Base-by-base conservation (phyloP, 2,888 invertebrate genomes). In the Gerris lacustris region DNA sequence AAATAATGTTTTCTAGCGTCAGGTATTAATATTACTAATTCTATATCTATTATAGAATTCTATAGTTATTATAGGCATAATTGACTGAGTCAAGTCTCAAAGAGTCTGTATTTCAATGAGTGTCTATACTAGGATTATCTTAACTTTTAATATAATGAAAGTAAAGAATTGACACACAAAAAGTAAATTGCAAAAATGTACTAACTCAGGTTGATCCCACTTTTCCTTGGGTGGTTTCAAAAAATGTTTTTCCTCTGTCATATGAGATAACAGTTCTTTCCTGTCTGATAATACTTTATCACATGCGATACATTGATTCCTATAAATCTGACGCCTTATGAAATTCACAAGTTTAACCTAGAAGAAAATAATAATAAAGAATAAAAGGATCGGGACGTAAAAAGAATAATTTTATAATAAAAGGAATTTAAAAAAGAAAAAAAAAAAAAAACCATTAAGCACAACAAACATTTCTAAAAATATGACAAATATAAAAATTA, bases 331-430 rank as follows among this genome's bases (percentile, higher is more conserved):
- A 70, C 91, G 84, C 31, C 96, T 84, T 62, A 96, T 86, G 79
- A 88, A 97, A 82, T 97, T 97, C 0, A 97, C 90, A 44, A 96
- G 83, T 83, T 96, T 96, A 0, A 90, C 83, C 83, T 83, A 72
- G 69, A 72, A 67, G 70, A 67, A 6, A 69, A 71, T 66, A 64
- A 64, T 64, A 18, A 17, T 64, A n/a, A 15, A 55, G 15, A 11
- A 4, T 11, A 55, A 55, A 55, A 9, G 15, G 55, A 15, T 55
- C 2, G 15, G 11, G 55, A 55, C 5, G 9, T 11, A 55, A 11
- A 55, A 55, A 55, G 6, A 55, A 15, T 55, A 11, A 15, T 55
- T 15, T 4, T 11, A 55, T 15, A 15, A 11, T 11, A 55, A 55
- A 11, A 55, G 55, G 9, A 11, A 15, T 55, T 11, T 55, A 55